Percentiles rank a stretch among this genome's conserved stretches.
Conservation (phyloP, 37 sponge, comb jelly and placozoan species). For the Petrosia ficiformis region DNA sequence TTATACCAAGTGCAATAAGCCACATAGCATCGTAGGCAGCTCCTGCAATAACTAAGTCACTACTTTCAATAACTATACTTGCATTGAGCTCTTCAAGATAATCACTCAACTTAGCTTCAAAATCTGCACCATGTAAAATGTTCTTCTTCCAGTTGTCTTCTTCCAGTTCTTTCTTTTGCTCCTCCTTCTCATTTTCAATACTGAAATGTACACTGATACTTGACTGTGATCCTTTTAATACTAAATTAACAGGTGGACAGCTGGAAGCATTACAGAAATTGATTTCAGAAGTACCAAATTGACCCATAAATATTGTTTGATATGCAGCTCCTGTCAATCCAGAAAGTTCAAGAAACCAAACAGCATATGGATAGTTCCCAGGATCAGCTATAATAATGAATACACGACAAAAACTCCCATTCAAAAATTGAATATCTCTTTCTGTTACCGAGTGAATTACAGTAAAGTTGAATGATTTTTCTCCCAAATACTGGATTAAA, state of each 20-base stretch:
- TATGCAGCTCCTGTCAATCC: constrained; percentile 8
- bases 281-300: background rate
- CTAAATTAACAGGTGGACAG: too few relatives aligned
- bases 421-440: background rate
- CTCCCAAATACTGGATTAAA: too few relatives aligned
- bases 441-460: background rate
- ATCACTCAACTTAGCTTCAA: background rate
- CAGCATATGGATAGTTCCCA: background rate
- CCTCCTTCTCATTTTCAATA: too few relatives aligned
- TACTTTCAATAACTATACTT: background rate
- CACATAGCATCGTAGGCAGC: constrained; percentile 39
- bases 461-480: background rate
- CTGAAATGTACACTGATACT: constrained; percentile 10
- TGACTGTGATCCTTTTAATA: constrained; percentile 16
- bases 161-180: too few relatives aligned
- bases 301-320: constrained; percentile 28
- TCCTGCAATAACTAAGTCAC: background rate
- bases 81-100: background rate
- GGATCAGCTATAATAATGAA: constrained; percentile 12
- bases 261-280: background rate
- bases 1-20: constrained; percentile 8
- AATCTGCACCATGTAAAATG: background rate
- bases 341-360: constrained; percentile 5
- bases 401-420: background rate
- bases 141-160: too few relatives aligned